Evolutionary conservation across 2,888 invertebrate genomes (phyloP).

Genomic region (Pantelozetes paolii): DNA sequence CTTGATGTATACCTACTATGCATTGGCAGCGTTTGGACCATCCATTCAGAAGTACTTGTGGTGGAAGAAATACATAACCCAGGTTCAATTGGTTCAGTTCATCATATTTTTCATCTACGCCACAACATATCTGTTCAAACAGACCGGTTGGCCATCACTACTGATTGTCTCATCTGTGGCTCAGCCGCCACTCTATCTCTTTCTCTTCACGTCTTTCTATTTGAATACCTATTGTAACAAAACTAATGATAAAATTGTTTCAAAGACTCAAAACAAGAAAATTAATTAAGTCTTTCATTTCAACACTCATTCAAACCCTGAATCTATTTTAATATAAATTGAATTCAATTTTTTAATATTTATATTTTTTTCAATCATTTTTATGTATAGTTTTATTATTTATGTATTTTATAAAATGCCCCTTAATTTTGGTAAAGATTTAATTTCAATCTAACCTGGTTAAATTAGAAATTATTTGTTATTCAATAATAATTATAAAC

Average conservation of each 20-base stretch:
- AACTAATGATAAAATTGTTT: background rate
- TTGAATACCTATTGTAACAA: slow-evolving; percentile 31
- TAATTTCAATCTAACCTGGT: too few relatives aligned
- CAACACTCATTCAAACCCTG: too few relatives aligned
- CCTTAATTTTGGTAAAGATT: too few relatives aligned
- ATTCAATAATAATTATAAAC: too few relatives aligned
- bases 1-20: slow-evolving; percentile 91
- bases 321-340: too few relatives aligned
- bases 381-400: too few relatives aligned
- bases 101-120: slow-evolving; percentile 32
- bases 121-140: slow-evolving; percentile 6
- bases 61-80: slow-evolving; percentile 95
- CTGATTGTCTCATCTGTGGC: slow-evolving; percentile 16
- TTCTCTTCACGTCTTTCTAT: slow-evolving; percentile 38
- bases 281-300: background rate
- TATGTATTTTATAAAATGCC: too few relatives aligned
- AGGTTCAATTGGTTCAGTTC: slow-evolving; percentile 70
- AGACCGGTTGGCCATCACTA: slow-evolving; percentile 33
- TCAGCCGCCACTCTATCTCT: slow-evolving; percentile 37
- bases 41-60: slow-evolving; percentile 72
- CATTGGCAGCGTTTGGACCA: slow-evolving; percentile 79
- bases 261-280: background rate
- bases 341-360: too few relatives aligned
- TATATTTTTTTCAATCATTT: too few relatives aligned
- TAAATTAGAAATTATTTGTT: too few relatives aligned